phyloP scores from a whole-genome alignment of 2,888 invertebrate species.

The Chydorus sphaericus region DNA sequence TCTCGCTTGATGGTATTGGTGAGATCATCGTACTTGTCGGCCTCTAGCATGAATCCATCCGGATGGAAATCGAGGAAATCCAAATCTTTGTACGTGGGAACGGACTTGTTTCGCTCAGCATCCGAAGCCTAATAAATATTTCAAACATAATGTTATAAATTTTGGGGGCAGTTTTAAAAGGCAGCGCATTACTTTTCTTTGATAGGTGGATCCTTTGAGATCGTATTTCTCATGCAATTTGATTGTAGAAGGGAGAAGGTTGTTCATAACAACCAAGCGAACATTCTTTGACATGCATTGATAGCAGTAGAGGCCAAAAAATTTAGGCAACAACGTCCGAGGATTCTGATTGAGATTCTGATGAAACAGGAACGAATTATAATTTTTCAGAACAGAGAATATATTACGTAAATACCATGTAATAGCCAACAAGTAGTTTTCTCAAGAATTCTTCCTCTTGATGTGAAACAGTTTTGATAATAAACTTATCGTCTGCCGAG shows the following conservation, averaged over 20 bases:
- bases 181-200: constrained; percentile 87
- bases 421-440: constrained; percentile 92
- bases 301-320: constrained; percentile 98
- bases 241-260: constrained; percentile 85
- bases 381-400: background rate
- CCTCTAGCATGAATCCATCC: constrained; percentile 86
- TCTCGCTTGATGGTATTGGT: constrained; percentile 95
- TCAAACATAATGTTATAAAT: background rate
- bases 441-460: constrained; percentile 99
- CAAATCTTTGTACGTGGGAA: constrained; percentile 92
- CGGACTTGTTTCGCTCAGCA: constrained; percentile 74
- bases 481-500: constrained; percentile 97
- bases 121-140: constrained; percentile 58
- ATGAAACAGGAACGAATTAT: constrained; percentile 16
- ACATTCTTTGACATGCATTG: constrained; percentile 97
- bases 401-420: constrained; percentile 45
- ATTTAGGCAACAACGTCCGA: constrained; percentile 93
- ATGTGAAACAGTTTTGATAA: constrained; percentile 98
- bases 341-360: constrained; percentile 88
- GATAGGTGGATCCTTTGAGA: constrained; percentile 97
- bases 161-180: constrained; percentile 19
- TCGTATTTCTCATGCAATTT: constrained; percentile 96
- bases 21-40: constrained; percentile 86
- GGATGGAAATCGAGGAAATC: constrained; percentile 96
- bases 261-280: constrained; percentile 96